Percentiles rank a stretch among this genome's conserved stretches.
Evolutionary conservation across 2,888 invertebrate species (phyloP).

Genomic region (Archips crataeganus): DNA sequence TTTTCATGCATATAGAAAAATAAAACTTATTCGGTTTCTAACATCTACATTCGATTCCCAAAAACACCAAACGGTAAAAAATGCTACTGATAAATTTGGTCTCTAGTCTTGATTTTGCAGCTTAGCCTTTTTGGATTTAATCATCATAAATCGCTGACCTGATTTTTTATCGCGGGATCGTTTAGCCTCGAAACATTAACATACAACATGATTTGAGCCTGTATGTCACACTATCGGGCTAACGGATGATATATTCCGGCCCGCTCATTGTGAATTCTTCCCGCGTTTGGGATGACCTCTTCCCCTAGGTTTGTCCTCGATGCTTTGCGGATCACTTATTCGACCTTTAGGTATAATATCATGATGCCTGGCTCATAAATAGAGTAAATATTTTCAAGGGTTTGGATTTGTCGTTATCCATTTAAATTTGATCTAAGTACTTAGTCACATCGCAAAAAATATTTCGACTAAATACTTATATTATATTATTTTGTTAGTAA

Average conservation of each 20-base stretch:
- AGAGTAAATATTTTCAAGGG: conserved; percentile 43
- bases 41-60: too few relatives aligned
- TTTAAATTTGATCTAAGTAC: background rate
- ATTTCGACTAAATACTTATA: background rate
- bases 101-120: background rate
- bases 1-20: too few relatives aligned
- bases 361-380: conserved; percentile 61
- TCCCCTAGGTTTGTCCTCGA: conserved; percentile 62
- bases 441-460: background rate
- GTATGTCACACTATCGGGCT: conserved; percentile 43
- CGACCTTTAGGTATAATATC: conserved; percentile 55
- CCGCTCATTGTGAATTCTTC: conserved; percentile 67
- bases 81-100: background rate
- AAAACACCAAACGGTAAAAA: background rate
- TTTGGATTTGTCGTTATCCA: conserved; percentile 5
- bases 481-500: background rate
- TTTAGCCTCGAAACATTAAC: conserved; percentile 39
- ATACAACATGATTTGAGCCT: conserved; percentile 40
- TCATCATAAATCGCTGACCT: conserved; percentile 45
- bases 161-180: conserved; percentile 41
- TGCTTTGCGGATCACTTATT: conserved; percentile 64
- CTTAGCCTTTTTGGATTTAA: conserved; percentile 24
- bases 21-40: too few relatives aligned
- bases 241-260: conserved; percentile 62
- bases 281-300: conserved; percentile 65